Base-by-base conservation (phyloP, 2,797 vertebrate genomes). In the Sparus aurata region DNA sequence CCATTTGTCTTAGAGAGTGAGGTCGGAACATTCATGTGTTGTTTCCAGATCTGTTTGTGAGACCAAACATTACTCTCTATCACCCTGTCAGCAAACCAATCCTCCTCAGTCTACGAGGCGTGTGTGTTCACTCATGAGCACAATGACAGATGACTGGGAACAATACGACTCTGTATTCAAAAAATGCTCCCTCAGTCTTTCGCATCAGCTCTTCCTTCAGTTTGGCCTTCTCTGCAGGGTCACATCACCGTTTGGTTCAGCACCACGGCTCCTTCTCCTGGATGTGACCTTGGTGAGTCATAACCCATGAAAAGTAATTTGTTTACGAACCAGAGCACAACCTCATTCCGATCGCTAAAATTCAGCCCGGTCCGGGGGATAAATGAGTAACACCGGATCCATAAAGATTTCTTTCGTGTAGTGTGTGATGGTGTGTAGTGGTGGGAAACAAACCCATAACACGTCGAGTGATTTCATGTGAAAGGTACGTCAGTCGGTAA, bases 371-470 rank as follows among this genome's bases (percentile, higher is more conserved):
- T 43, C 23, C 27, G 59, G 22, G 1, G 47, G 58, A 77, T 27
- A 34, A 79, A 69, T 74, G 67, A 80, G 73, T 84, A 53, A 69
- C 55, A 15, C 50, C 22, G 69, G 12, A 49, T 69, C 52, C n/a
- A 62, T 46, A 15, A 61, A 63, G 27, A 57, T 47, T 22, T 45
- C 63, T 12, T 45, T 58, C 18, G 59, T 12, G 25, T 38, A 38
- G 12, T 46, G 34, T 38, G 34, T 10, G 34, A 38, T 38, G 34
- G 30, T 34, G 30, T 34, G 30, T 34, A 1, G 30, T 30, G 25
- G 10, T n/a, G 43, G 10, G 38, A 76, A 38, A n/a, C 16, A 23
- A 41, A 30, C 38, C 38, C 38, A 38, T 11, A 2, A 38, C 11
- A 38, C 10, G 10, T 11, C 10, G 38, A 11, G 38, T 38, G 34